Evolutionary conservation across 2,888 invertebrate species (phyloP).

Genomic region (Agonum fuliginosum): DNA sequence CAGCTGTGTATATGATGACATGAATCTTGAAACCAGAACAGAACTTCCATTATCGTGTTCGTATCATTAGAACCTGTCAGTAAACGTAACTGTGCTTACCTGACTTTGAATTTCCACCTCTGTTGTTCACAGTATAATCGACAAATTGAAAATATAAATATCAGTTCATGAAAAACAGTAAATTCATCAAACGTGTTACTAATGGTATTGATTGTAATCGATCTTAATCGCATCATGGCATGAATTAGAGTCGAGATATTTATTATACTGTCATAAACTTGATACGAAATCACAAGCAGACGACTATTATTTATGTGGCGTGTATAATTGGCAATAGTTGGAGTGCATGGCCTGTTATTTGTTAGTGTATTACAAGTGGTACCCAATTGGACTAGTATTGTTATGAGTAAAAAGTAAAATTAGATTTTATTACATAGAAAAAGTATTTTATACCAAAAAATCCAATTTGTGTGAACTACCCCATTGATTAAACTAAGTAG

Average conservation of each 20-base stretch:
- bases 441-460: slow-evolving; percentile 11
- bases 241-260: slow-evolving; percentile 54
- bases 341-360: slow-evolving; percentile 64
- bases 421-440: slow-evolving; percentile 36
- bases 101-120: not conserved
- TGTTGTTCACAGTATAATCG: slow-evolving; percentile 27
- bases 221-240: slow-evolving; percentile 44
- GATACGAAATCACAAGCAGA: slow-evolving; percentile 40
- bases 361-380: slow-evolving; percentile 51
- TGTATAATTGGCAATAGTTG: slow-evolving; percentile 62
- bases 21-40: too few relatives aligned
- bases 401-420: slow-evolving; percentile 62
- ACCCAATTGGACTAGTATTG: slow-evolving; percentile 47
- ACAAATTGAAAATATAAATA: slow-evolving; percentile 26
- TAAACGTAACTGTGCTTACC: slow-evolving; percentile 29
- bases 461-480: slow-evolving; percentile 4
- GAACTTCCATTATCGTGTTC: not conserved
- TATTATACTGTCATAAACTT: slow-evolving; percentile 41
- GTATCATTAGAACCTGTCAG: slow-evolving; percentile 34
- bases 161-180: slow-evolving; percentile 32
- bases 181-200: slow-evolving; percentile 23
- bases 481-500: slow-evolving; percentile 1
- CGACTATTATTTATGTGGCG: slow-evolving; percentile 58
- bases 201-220: slow-evolving; percentile 40
- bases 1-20: slow-evolving; percentile 6